Percentiles rank a stretch among this genome's conserved stretches.
Conservation (phyloP, 2,113 vertebrate species). For the Castor canadensis region DNA sequence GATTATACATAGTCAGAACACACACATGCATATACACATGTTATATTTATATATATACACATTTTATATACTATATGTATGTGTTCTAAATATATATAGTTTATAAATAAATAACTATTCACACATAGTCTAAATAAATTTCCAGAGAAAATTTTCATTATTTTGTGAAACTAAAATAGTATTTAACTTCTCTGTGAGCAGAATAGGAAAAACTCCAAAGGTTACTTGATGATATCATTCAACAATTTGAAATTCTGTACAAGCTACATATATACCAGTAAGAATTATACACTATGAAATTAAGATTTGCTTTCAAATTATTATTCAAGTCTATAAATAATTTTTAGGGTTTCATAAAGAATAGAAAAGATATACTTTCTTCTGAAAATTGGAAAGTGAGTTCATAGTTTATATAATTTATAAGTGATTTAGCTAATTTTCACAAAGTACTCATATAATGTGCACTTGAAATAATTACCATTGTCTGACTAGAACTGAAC, state of each 20-base stretch:
- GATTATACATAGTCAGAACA: too few relatives aligned
- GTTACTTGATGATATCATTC: not conserved
- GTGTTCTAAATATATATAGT: not conserved
- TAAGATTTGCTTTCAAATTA: slow-evolving; percentile 47
- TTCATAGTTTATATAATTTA: slow-evolving; percentile 46
- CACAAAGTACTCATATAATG: slow-evolving; percentile 36
- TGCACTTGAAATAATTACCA: slow-evolving; percentile 58
- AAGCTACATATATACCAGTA: not conserved
- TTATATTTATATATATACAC: not conserved
- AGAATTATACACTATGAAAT: slow-evolving; percentile 25
- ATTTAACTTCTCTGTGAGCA: not conserved
- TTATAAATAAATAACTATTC: not conserved
- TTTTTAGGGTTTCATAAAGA: not conserved
- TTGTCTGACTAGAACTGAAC: slow-evolving; percentile 43
- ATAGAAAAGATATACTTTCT: not conserved
- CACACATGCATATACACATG: not conserved
- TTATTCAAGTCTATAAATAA: slow-evolving; percentile 29
- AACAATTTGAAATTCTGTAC: slow-evolving; percentile 3
- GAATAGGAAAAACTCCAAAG: not conserved
- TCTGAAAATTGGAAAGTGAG: slow-evolving; percentile 45
- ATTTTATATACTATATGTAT: not conserved
- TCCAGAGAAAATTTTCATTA: slow-evolving; percentile 26
- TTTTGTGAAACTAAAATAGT: slow-evolving; percentile 10
- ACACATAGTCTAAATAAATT: not conserved
- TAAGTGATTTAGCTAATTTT: slow-evolving; percentile 50